Evolutionary conservation across 2,797 vertebrate species (phyloP).

Genomic region (Cirrhinus mrigala): DNA sequence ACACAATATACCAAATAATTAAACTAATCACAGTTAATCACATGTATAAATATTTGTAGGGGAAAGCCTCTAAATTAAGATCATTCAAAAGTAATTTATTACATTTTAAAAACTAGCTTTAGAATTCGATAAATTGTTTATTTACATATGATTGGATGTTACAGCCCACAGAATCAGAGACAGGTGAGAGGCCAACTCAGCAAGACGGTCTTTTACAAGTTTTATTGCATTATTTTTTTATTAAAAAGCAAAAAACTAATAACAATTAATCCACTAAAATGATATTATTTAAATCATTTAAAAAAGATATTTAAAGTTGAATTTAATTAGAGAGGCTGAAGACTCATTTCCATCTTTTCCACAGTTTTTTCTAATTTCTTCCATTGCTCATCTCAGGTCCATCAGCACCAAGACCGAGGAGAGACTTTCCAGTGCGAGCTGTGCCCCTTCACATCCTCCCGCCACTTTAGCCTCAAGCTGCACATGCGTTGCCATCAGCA

Average conservation of each 20-base stretch:
- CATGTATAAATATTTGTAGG: background rate
- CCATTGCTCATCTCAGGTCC: conserved; percentile 83
- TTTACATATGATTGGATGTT: too few relatives aligned
- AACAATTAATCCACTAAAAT: too few relatives aligned
- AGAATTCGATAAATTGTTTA: background rate
- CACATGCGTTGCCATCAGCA: conserved; percentile 99
- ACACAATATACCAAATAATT: background rate
- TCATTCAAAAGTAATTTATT: background rate
- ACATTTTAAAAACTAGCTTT: background rate
- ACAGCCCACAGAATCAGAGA: background rate
- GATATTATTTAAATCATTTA: too few relatives aligned
- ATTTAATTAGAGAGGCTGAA: too few relatives aligned
- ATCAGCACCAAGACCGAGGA: conserved; percentile 99
- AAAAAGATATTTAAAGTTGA: too few relatives aligned
- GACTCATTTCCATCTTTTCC: background rate
- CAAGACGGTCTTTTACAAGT: too few relatives aligned
- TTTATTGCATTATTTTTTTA: too few relatives aligned
- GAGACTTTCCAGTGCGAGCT: conserved; percentile 99
- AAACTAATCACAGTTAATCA: background rate
- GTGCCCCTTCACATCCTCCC: conserved; percentile 98
- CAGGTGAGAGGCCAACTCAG: too few relatives aligned
- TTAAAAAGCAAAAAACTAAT: too few relatives aligned
- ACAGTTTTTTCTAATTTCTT: conserved; percentile 42
- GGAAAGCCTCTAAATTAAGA: background rate
- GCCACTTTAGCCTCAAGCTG: conserved; percentile 99